Evolutionary conservation across 2,888 invertebrate species (phyloP), one percentile per base, ranked within the genome.

Genomic region (Caenorhabditis sp.): DNA sequence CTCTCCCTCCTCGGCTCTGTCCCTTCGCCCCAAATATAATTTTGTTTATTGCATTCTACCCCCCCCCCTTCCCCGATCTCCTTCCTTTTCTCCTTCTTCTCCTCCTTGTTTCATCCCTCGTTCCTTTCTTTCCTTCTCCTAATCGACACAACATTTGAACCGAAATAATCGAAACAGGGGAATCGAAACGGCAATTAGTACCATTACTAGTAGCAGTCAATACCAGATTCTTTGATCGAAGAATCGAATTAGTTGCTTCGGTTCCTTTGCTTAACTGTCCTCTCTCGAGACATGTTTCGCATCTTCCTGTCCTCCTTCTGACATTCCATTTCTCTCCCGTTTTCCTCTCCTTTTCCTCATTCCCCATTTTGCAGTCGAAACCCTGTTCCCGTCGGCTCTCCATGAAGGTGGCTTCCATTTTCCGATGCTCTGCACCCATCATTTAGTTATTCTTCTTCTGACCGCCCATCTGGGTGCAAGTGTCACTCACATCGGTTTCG

Each of bases 41-140:
- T 64, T 70, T 65, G 68, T 65, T 69, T 70, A 68, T 78, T 69
- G 62, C 78, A 62, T 70, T 69, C 56, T 60, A 51, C 69, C 70
- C 69, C 69, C 62, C 55, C 40, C 22, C 58, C 44, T 26, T 65
- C 32, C 44, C n/a, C n/a, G n/a, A n/a, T 60, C 40, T 13, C 40
- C 20, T 44, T 47, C 55, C 61, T 67, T 60, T 13, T 40, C 40
- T 40, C 20, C 40, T 60, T 65, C 40, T 18, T 20, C 6, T 61
- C 58, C 24, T 56, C 26, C 28, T 47, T 47, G 28, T 61, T 8
- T 60, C 15, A 32, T 28, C 18, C 2, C 53, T 28, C 60, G 24
- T 47, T 28, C 18, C 2, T 53, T 28, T 32, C 24, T 62, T 37
- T 50, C 40, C 44, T 24, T 53, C 15, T 18, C 47, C 26, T 11